These are phyloP conservation scores for Bufo gargarizans DNA, from an alignment of 2,113 vertebrate genomes.

Conservation along the genomic window DNA sequence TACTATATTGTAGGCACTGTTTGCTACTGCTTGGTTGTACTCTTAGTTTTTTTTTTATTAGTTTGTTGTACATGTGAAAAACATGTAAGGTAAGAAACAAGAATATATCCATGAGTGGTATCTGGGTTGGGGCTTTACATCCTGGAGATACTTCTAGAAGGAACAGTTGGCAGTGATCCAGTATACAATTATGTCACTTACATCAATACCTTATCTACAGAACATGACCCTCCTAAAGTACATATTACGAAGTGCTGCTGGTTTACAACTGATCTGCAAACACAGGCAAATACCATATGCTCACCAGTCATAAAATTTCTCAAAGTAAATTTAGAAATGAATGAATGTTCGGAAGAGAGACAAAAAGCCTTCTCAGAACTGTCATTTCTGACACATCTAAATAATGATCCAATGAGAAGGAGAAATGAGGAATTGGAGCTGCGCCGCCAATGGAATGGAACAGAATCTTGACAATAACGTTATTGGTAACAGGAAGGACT, in stretches of 20 bases:
- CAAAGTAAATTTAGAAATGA: not conserved
- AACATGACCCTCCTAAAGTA: conserved; percentile 4
- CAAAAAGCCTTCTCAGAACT: not conserved
- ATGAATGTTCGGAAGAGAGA: not conserved
- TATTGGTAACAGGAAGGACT: too few species aligned
- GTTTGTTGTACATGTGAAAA: not conserved
- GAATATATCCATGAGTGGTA: not conserved
- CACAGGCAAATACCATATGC: not conserved
- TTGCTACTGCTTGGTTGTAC: too few species aligned
- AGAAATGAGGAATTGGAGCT: too few species aligned
- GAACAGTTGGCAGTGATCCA: not conserved
- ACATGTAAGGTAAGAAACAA: not conserved
- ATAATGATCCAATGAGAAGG: too few species aligned
- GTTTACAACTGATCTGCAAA: conserved; percentile 2
- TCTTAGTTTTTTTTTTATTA: too few species aligned
- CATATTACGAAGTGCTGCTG: not conserved
- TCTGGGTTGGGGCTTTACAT: not conserved
- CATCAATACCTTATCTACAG: conserved; percentile 3
- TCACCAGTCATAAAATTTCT: not conserved
- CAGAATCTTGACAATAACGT: too few species aligned
- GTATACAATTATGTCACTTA: not conserved
- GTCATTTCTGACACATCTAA: too few species aligned
- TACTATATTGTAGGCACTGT: too few species aligned
- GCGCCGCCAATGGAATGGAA: too few species aligned
- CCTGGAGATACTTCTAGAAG: not conserved